Evolutionary conservation across 2,797 vertebrate species (phyloP).

Genomic region (Eospalax fontanierii): DNA sequence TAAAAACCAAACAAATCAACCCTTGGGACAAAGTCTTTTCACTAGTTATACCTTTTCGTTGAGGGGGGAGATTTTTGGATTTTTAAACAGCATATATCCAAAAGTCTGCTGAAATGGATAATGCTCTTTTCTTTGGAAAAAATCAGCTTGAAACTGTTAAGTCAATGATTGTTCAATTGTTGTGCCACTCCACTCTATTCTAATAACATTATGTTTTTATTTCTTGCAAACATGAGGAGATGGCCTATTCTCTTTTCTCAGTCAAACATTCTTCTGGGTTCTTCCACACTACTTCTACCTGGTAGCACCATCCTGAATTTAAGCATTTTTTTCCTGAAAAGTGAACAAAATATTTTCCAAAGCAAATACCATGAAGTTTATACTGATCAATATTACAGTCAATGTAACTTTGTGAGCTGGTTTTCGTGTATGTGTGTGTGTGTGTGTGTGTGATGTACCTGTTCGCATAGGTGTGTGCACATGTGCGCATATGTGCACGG

Average conservation of each 20-base stretch:
- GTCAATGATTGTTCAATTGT: slow-evolving; percentile 18
- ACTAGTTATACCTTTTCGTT: not conserved
- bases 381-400: not conserved
- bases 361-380: slow-evolving; percentile 38
- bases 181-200: slow-evolving; percentile 49
- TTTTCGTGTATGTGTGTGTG: not conserved
- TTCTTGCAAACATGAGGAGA: slow-evolving; percentile 38
- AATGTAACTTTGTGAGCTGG: slow-evolving; percentile 23
- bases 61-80: not conserved
- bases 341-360: slow-evolving; percentile 50
- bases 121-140: slow-evolving; percentile 44
- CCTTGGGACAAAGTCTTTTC: not conserved
- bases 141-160: slow-evolving; percentile 40
- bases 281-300: slow-evolving; percentile 66
- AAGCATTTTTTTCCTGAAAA: slow-evolving; percentile 43
- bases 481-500: too few relatives aligned
- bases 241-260: not conserved
- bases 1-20: not conserved
- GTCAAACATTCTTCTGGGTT: not conserved
- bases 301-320: slow-evolving; percentile 61
- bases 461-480: too few relatives aligned
- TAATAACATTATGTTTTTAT: slow-evolving; percentile 6
- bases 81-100: not conserved
- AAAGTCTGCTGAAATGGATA: slow-evolving; percentile 2
- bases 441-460: too few relatives aligned